These are phyloP conservation scores for Pseudomugil gertrudae DNA, from an alignment of 2,797 vertebrate genomes.

Conservation along the genomic window DNA sequence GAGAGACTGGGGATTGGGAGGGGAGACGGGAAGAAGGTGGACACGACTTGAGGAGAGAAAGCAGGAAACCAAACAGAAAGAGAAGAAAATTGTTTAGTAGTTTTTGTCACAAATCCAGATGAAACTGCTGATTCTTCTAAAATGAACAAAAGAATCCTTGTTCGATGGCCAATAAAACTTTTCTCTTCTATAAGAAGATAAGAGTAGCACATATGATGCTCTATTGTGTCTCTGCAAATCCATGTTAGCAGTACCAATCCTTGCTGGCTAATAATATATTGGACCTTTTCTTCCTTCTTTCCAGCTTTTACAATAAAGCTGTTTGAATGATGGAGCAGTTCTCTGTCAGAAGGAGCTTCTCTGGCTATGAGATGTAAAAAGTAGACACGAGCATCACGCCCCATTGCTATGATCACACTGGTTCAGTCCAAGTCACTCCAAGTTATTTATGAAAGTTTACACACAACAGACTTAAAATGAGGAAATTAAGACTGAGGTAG, in stretches of 20 bases:
- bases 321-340: neutral
- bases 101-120: neutral
- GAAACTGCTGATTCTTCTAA: neutral
- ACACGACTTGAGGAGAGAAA: conserved; percentile 14
- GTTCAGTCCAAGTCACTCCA: neutral
- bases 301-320: neutral
- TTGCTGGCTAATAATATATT: neutral
- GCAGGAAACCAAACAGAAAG: conserved; percentile 6
- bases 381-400: neutral
- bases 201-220: neutral
- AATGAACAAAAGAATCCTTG: neutral
- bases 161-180: neutral
- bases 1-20: conserved; percentile 30
- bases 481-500: neutral
- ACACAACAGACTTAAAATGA: neutral
- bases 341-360: neutral
- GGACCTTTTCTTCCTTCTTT: neutral
- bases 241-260: neutral
- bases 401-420: neutral
- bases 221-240: neutral
- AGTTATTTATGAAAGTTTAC: neutral
- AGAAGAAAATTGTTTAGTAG: neutral
- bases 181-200: neutral
- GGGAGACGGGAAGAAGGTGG: conserved; percentile 41
- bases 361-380: neutral